phyloP scores from a whole-genome alignment of 2,888 invertebrate genomes.

The Ormia ochracea region DNA sequence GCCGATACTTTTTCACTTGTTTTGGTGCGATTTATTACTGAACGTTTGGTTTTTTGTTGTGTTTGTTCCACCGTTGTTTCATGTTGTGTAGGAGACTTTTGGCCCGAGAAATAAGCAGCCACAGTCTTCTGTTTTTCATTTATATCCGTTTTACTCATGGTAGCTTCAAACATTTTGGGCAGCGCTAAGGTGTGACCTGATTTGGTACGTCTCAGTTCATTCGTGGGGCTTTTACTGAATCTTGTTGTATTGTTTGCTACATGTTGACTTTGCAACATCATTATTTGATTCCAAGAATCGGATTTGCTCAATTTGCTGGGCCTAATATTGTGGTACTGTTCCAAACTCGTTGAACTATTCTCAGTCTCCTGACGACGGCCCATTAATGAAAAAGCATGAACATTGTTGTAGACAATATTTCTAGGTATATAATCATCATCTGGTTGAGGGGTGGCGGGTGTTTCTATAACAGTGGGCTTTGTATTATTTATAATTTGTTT shows the following conservation, averaged over 20 bases:
- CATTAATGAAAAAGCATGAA: conserved; percentile 73
- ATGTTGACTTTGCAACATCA: conserved; percentile 71
- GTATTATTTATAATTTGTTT: conserved; percentile 23
- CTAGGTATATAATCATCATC: conserved; percentile 74
- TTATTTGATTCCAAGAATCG: conserved; percentile 88
- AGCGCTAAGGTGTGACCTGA: conserved; percentile 85
- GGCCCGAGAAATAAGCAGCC: conserved; percentile 83
- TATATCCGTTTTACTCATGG: conserved; percentile 83
- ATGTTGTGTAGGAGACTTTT: conserved; percentile 75
- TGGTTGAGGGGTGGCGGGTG: conserved; percentile 71
- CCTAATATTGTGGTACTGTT: conserved; percentile 59
- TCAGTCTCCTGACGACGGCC: conserved; percentile 69
- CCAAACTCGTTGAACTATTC: background rate
- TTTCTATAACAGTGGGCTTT: conserved; percentile 72
- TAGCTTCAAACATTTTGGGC: conserved; percentile 89
- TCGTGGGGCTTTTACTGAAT: conserved; percentile 67
- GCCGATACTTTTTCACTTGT: conserved; percentile 78
- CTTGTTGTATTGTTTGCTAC: conserved; percentile 67
- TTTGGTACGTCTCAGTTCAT: conserved; percentile 79
- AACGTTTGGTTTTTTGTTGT: conserved; percentile 67
- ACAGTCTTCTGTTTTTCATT: conserved; percentile 84
- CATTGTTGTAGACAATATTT: conserved; percentile 75
- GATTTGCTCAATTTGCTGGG: conserved; percentile 80
- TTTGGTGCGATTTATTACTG: conserved; percentile 77
- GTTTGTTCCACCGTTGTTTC: conserved; percentile 62